Base-by-base conservation (phyloP, 2,888 invertebrate genomes). In the Drosophila nigritarsus region DNA sequence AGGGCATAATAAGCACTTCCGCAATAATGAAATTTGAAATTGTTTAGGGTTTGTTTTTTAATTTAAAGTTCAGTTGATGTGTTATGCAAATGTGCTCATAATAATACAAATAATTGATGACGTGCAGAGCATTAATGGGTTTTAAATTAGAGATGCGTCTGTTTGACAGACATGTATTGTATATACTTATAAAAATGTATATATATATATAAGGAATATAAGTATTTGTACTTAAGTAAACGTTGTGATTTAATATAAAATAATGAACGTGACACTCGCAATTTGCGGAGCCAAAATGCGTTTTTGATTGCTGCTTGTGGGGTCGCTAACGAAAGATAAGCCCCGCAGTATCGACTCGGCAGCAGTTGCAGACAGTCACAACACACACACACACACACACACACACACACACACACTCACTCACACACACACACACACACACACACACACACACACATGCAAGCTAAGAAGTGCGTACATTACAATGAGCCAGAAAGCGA, bases 251-350 rank as follows among this genome's bases (percentile, higher is more conserved):
- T 75, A 76, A 80, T 80, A 67, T 76, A 69, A 73, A 82, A 75
- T 82, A 70, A 79, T 79, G 80, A 85, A 72, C 72, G 68, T 63
- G 75, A 72, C 75, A 65, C 70, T 55, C 68, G 65, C 71, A 78
- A 73, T 73, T 73, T 81, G 54, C 42, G 45, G 42, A 34, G 55
- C 60, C 66, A 73, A 75, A 83, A 82, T 72, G 73, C 83, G 80
- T 68, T 80, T 76, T 82, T 82, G 87, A 82, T 82, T 86, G 82
- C 83, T 67, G 67, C 66, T 73, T 83, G 71, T 48, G 73, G 58
- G 54, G 71, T 61, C 76, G 80, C 75, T 76, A 65, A 55, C 78
- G 30, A 24, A 36, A 72, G 82, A 86, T 82, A 82, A 82, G 83
- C 86, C 61, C 58, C 6, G 29, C 45, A 40, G 27, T 40, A 65